A percentile compares a stretch with the other conserved stretches of the same genome.
phyloP scores from a whole-genome alignment of 2,797 vertebrate genomes.

The Phylloscopus collybita region DNA sequence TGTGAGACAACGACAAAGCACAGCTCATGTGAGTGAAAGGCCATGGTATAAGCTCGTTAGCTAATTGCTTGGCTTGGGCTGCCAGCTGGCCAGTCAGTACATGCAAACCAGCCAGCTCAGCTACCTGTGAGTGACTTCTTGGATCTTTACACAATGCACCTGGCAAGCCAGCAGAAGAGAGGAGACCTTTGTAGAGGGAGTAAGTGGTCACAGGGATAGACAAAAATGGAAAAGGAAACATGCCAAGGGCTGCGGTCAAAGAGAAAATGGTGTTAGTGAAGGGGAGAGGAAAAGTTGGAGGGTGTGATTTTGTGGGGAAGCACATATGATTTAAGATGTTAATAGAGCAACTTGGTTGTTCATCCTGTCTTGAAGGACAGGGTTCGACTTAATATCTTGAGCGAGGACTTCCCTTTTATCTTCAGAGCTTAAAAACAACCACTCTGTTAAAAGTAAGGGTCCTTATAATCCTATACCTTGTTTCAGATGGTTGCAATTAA shows the following conservation, averaged over 20 bases:
- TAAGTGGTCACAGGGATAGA: background rate
- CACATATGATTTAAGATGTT: background rate
- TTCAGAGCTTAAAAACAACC: background rate
- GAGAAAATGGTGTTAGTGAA: background rate
- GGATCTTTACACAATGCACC: background rate
- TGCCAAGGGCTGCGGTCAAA: background rate
- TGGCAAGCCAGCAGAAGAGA: background rate
- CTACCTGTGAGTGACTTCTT: conserved; percentile 33
- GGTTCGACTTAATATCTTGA: background rate
- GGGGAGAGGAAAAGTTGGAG: background rate
- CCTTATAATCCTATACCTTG: background rate
- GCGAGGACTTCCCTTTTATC: background rate
- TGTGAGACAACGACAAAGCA: background rate
- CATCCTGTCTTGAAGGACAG: background rate
- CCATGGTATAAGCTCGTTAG: background rate
- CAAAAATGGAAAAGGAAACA: background rate
- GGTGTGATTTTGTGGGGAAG: background rate
- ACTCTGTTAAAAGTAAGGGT: background rate
- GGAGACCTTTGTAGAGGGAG: background rate
- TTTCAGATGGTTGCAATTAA: background rate
- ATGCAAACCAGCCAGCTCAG: background rate
- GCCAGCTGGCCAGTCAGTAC: conserved; percentile 35
- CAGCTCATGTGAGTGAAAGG: conserved; percentile 16
- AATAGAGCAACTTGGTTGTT: background rate
- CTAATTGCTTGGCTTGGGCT: conserved; percentile 20